phyloP scores from a whole-genome alignment of 2,113 vertebrate genomes.

The Hyaena hyaena region DNA sequence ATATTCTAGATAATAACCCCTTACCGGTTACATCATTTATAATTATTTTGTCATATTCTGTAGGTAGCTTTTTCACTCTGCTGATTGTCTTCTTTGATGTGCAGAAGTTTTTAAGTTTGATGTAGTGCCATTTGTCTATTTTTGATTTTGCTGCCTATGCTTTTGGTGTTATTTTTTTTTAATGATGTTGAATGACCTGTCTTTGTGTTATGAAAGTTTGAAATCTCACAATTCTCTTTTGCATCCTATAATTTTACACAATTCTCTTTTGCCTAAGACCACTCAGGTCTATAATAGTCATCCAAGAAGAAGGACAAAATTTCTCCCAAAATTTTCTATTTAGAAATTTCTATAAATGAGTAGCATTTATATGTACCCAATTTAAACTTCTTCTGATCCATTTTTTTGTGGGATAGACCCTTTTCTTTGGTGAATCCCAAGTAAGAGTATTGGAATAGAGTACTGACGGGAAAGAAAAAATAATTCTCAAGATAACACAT shows the following conservation, averaged over 20 bases:
- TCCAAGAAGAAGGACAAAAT: background rate
- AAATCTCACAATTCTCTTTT: background rate
- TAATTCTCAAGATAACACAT: slow-evolving; percentile 44
- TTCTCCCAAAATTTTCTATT: background rate
- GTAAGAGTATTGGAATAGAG: background rate
- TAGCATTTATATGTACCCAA: background rate
- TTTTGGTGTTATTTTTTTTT: slow-evolving; percentile 27
- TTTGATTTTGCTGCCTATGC: background rate
- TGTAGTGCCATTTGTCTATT: background rate
- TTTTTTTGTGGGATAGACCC: background rate
- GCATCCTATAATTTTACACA: background rate
- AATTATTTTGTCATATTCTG: background rate
- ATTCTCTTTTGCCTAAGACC: background rate
- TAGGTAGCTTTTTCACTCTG: background rate
- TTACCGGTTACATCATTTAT: background rate
- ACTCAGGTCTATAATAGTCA: background rate
- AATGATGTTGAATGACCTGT: background rate
- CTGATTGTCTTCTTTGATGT: background rate
- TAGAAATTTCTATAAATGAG: slow-evolving; percentile 19
- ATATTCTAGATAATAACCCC: background rate
- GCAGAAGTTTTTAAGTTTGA: background rate
- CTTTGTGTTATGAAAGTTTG: background rate
- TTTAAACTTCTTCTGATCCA: background rate
- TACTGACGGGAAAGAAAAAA: slow-evolving; percentile 3
- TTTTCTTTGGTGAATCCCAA: background rate